Percentiles rank a stretch among this genome's conserved stretches.
Evolutionary conservation across 1,140 invertebrate genomes (phyloP).

Genomic region (Drosophila sucinea): DNA sequence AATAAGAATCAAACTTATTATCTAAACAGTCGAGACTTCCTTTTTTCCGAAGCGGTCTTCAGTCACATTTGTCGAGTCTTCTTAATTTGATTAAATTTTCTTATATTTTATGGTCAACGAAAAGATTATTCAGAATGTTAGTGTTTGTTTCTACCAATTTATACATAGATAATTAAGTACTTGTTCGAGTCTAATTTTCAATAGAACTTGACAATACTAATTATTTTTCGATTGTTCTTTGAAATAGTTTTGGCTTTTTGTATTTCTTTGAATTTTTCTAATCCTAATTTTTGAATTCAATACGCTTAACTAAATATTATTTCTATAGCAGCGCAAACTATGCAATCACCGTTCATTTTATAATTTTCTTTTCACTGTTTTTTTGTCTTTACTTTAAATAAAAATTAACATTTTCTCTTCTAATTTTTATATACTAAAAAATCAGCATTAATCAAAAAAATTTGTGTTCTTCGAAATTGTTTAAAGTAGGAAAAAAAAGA

Average conservation of each 20-base stretch:
- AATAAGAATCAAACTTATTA: slow-evolving; percentile 54
- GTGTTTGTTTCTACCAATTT: slow-evolving; percentile 1
- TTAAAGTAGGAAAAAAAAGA: slow-evolving; percentile 1
- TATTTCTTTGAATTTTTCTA: not conserved
- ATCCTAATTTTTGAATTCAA: not conserved
- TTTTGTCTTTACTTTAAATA: not conserved
- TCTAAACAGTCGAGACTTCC: slow-evolving; percentile 57
- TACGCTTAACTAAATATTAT: not conserved
- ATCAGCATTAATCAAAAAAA: not conserved
- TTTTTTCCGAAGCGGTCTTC: slow-evolving; percentile 42
- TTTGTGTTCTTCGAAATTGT: not conserved
- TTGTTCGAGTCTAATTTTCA: not conserved
- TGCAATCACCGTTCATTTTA: not conserved
- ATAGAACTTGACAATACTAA: not conserved
- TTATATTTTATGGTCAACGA: no score
- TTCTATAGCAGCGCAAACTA: no score
- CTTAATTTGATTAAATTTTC: not conserved
- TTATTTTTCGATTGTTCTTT: not conserved
- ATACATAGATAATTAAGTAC: not conserved
- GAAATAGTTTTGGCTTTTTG: not conserved
- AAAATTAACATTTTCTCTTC: not conserved
- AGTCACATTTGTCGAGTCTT: slow-evolving; percentile 58
- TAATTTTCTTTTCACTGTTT: not conserved
- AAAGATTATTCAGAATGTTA: not conserved
- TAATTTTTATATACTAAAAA: no score